Base-by-base conservation (phyloP, 2,113 vertebrate genomes). In the Machaerirhynchus nigripectus region DNA sequence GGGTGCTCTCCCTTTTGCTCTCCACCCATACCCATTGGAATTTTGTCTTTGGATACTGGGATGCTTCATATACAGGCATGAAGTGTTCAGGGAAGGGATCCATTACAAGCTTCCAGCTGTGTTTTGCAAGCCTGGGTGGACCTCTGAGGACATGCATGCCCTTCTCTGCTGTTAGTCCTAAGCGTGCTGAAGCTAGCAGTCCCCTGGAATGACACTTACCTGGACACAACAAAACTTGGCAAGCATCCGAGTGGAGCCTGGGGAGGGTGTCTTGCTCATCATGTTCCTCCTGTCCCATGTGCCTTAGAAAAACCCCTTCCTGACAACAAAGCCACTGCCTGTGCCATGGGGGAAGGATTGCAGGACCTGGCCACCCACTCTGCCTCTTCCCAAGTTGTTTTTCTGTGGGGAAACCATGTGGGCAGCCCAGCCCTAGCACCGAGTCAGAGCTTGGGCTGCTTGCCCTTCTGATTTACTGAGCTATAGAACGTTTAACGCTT, bases 171-270 rank as follows among this genome's bases (percentile, higher is more conserved):
- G 12, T 18, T 61, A 53, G 76, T 59, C 30, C 39, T 35, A 17
- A 87, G 81, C 4, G 24, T 93, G 74, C 88, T 96, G 88, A 92
- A 85, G 84, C 55, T 84, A 77, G 84, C 80, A 92, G 75, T 85
- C n/a, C 59, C 49, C 46, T 90, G 82, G 57, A 80, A 92, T 85
- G 49, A 92, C 86, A 93, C 85, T 79, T 60, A 84, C 2, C 46
- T 0, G 1, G 85, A 49, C 67, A 65, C 67, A 65, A 9, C 33
- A 84, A 14, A 85, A 60, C 55, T 49, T 88, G 90, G 70, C 82
- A 85, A 73, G 31, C 2, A 1, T 49, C 70, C 0, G 1, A 73
- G 53, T 8, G 30, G 44, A 90, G 78, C 44, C 60, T 84, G n/a
- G 33, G 49, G 69, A 91, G 46, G 24, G 19, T 65, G 49, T 57